Evolutionary conservation across 2,888 invertebrate genomes (phyloP).

Genomic region (Lochmaea crataegi): DNA sequence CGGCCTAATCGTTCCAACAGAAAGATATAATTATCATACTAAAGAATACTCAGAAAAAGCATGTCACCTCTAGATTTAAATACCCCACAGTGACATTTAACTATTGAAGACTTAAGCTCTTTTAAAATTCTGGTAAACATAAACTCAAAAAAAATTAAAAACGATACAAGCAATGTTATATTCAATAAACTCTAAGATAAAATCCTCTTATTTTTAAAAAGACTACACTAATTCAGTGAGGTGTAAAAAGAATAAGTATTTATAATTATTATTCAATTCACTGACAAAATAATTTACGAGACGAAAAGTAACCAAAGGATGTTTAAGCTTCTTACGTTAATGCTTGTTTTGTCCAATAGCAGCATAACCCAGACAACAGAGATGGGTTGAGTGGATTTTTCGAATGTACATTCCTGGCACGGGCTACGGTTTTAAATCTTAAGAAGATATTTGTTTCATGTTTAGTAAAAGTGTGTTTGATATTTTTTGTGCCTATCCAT

Average conservation of each 20-base stretch:
- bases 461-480: not conserved
- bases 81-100: not conserved
- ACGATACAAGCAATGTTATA: conserved; percentile 10
- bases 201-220: conserved; percentile 36
- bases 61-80: not conserved
- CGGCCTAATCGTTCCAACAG: not conserved
- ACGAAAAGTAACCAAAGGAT: conserved; percentile 31
- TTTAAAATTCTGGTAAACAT: not conserved
- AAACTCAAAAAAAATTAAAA: not conserved
- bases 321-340: conserved; percentile 42
- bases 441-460: not conserved
- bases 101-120: not conserved
- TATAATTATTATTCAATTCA: conserved; percentile 32
- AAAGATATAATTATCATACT: not conserved
- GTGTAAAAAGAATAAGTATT: conserved; percentile 33
- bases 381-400: not conserved
- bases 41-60: not conserved
- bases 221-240: conserved; percentile 21
- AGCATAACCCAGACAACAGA: not conserved
- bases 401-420: not conserved
- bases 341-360: conserved; percentile 21
- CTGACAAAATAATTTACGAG: conserved; percentile 33
- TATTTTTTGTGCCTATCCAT: not conserved
- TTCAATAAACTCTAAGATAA: conserved; percentile 6
- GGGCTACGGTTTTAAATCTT: not conserved